Base-by-base conservation (phyloP, 2,113 vertebrate species). In the Daboia siamensis region DNA sequence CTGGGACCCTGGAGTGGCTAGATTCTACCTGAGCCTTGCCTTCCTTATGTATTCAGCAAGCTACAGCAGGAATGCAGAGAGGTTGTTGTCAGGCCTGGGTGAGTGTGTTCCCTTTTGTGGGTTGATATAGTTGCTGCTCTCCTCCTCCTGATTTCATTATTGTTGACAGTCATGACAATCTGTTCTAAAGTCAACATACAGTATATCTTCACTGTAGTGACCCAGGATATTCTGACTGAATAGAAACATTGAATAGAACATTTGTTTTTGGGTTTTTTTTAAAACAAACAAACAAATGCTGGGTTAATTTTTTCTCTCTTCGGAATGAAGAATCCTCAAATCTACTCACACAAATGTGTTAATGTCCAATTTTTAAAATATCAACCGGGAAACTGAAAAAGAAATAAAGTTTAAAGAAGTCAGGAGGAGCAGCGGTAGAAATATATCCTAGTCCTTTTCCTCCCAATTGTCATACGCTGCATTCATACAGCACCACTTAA, bases 101-200 rank as follows among this genome's bases (percentile, higher is more conserved):
- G 64, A 33, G 64, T 74, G 46, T 39, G n/a, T 56, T 93, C 92
- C 91, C 90, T 48, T 59, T 4, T 13, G 51, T n/a, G 74, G 26
- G 87, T 95, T 93, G 51, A 84, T 74, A 64, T 0, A 80, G 59
- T 20, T 17, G 59, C 52, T 86, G 21, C 15, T 80, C 91, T 10
- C 15, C 12, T 11, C 48, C 26, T 88, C 90, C 90, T 3, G 11
- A 88, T 29, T 33, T 93, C 91, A 90, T 0, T 5, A 88, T 3
- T 90, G 57, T 7, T 90, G 29, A 46, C 86, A 48, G n/a, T 91
- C 85, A 21, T 93, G 90, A 93, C 44, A 9, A 92, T 92, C 46
- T 85, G 29, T 20, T 13, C 3, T 3, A 11, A 92, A 94, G 26
- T 8, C 13, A 64, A 29, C 10, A 85, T 46, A 26, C 5, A 51